Evolutionary conservation across 2,888 invertebrate genomes (phyloP).

Genomic region (Coenonympha glycerion): DNA sequence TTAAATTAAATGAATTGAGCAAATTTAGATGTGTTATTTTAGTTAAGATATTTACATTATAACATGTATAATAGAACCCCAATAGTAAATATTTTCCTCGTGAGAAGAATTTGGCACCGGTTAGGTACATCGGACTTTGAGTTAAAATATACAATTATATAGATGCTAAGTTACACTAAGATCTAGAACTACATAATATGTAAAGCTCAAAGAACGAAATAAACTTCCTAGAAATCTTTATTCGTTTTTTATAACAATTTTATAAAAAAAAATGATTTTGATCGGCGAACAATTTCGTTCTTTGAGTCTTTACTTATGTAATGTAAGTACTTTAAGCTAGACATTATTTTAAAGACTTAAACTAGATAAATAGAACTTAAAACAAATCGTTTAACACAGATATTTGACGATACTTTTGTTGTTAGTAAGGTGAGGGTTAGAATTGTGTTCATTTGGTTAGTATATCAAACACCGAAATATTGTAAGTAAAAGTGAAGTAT

Average conservation of each 20-base stretch:
- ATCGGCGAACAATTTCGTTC: no score
- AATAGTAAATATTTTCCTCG: slow-evolving; percentile 33
- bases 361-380: slow-evolving; percentile 47
- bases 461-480: not conserved
- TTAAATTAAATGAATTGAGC: slow-evolving; percentile 43
- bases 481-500: not conserved
- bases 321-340: no score
- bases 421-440: slow-evolving; percentile 26
- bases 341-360: slow-evolving; percentile 8
- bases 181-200: no score
- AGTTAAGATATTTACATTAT: slow-evolving; percentile 43
- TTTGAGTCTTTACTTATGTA: no score
- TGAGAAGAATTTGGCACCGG: slow-evolving; percentile 53
- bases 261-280: no score
- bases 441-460: not conserved
- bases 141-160: slow-evolving; percentile 40
- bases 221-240: no score
- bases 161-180: slow-evolving; percentile 13
- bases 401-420: slow-evolving; percentile 55
- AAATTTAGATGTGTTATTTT: slow-evolving; percentile 46
- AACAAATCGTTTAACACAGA: slow-evolving; percentile 58
- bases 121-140: slow-evolving; percentile 65
- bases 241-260: no score
- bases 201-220: no score
- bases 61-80: no score